These are phyloP conservation scores for Tapera naevia DNA, from an alignment of 2,797 vertebrate genomes.

Conservation along the genomic window DNA sequence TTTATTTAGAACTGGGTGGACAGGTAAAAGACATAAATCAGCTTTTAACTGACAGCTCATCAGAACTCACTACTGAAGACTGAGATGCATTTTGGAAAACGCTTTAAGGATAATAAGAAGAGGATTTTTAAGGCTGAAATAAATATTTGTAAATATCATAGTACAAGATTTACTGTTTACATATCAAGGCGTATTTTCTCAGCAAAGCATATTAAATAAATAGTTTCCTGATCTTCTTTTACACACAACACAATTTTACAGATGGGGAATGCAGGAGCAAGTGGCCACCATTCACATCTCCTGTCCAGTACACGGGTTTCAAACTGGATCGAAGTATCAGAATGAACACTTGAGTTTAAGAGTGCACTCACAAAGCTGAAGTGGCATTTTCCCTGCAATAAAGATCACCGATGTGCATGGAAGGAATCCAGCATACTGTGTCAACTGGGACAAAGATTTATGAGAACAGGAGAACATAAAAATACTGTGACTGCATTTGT, in stretches of 20 bases:
- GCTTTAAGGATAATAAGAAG: neutral
- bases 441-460: neutral
- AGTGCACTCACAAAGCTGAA: neutral
- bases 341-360: neutral
- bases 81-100: neutral
- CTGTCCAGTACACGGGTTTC: accelerated
- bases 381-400: neutral
- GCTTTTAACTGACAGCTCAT: conserved; percentile 13
- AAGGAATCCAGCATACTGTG: neutral
- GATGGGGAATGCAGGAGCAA: neutral
- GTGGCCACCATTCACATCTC: neutral
- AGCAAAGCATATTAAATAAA: neutral
- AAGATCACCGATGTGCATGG: neutral
- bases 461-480: neutral
- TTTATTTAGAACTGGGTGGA: neutral
- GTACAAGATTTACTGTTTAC: neutral
- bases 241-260: neutral
- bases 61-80: neutral
- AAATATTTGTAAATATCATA: neutral
- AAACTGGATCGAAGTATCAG: neutral
- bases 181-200: neutral
- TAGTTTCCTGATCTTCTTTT: neutral
- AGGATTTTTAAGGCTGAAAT: neutral
- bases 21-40: conserved; percentile 4
- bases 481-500: neutral